Conservation (phyloP, 2,888 invertebrate genomes). For the Eumacrocentrus americanus region DNA sequence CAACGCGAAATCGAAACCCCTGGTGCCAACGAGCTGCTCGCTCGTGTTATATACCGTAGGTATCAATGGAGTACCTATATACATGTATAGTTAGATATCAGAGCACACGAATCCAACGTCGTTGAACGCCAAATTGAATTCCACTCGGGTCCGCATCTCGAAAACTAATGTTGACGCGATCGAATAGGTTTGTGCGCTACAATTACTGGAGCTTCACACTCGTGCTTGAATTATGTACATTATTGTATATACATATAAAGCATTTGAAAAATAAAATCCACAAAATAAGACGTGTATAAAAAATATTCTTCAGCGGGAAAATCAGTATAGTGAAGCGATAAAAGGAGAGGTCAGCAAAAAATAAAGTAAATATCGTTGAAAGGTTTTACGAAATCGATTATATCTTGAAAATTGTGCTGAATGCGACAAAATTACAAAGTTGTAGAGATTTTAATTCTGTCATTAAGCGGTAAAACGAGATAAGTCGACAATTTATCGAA, state of each 20-base stretch:
- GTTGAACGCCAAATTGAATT: constrained; percentile 25
- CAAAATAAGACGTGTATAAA: no score
- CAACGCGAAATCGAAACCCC: constrained; percentile 4
- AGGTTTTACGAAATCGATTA: no score
- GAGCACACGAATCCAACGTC: not conserved
- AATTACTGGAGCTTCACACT: constrained; percentile 11
- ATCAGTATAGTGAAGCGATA: no score
- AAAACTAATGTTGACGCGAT: constrained; percentile 28
- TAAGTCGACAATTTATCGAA: not conserved
- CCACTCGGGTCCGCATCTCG: constrained; percentile 6
- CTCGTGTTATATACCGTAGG: not conserved
- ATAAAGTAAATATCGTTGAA: no score
- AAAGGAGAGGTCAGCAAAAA: no score
- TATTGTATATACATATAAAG: no score
- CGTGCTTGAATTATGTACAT: no score
- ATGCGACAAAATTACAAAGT: no score
- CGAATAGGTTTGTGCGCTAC: constrained; percentile 18
- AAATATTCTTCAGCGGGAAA: no score
- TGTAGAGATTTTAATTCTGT: not conserved
- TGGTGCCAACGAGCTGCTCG: not conserved
- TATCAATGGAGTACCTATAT: not conserved
- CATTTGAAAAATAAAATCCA: no score
- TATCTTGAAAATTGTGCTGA: no score
- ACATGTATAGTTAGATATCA: not conserved
- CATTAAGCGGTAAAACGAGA: not conserved